Base-by-base conservation (phyloP, 2,797 vertebrate genomes). In the Oreortyx pictus region DNA sequence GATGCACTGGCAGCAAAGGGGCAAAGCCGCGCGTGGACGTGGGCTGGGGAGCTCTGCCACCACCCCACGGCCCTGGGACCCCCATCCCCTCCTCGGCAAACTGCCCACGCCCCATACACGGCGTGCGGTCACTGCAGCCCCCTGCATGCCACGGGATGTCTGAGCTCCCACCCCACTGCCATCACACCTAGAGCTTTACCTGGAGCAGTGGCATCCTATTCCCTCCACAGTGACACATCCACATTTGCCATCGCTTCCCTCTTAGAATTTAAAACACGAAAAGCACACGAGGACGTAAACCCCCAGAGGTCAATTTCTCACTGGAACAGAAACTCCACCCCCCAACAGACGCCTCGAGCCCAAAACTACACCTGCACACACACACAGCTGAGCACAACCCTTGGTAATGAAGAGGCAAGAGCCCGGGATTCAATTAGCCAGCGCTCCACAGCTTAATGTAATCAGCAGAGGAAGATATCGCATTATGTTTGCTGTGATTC, bases 361-460 rank as follows among this genome's bases (percentile, higher is more conserved):
- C 78, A 7, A 5, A 0, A 0, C 18, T 35, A 59, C 84, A 93
- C 90, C 83, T 68, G 66, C 57, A 47, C 1, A 0, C 0, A 0
- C 0, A 0, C 37, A 37, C 8, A 0, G 47, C 79, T 81, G 56
- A 81, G 80, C 41, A 74, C 52, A 77, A 88, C 87, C 80, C 92
- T 76, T 37, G 1, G 0, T 91, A 96, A 94, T 92, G 89, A 95
- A 96, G 76, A 92, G 93, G 56, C 90, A 83, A 94, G 60, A 91
- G 74, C 56, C 79, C 44, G 44, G 64, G 49, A 95, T 95, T 93
- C 77, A 95, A 92, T 96, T 92, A 96, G 60, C 82, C 87, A 68
- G 61, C 7, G 2, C 57, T 94, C 57, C 61, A 23, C 90, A 65
- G 82, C 67, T 84, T 88, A 94, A 95, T n/a, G 24, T 3, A 86